A percentile compares a stretch with the other conserved stretches of the same genome.
Conservation (phyloP, 2,888 invertebrate species). For the Agonopterix alstromeriana region DNA sequence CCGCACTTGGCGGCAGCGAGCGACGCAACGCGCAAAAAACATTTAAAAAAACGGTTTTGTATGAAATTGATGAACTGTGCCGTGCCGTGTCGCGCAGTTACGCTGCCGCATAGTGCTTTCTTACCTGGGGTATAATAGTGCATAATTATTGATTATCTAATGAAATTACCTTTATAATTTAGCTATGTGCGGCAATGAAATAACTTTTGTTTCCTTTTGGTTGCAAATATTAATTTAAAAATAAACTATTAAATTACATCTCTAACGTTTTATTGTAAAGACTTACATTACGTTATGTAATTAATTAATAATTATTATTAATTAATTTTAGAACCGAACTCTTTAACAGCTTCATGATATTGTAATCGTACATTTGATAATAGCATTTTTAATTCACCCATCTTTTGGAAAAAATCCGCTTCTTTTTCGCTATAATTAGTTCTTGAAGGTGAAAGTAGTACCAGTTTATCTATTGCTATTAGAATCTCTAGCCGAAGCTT, state of each 20-base stretch:
- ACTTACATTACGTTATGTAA: not conserved
- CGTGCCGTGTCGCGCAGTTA: too few species aligned
- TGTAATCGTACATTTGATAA: conserved; percentile 13
- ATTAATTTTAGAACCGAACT: conserved; percentile 1
- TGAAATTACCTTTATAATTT: too few species aligned
- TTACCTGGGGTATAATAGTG: too few species aligned
- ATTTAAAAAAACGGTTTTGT: too few species aligned
- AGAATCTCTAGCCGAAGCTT: conserved; percentile 18
- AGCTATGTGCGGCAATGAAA: too few species aligned
- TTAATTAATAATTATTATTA: too few species aligned
- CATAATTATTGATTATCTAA: too few species aligned
- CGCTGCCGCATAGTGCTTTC: too few species aligned
- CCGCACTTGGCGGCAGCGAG: too few species aligned
- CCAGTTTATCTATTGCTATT: conserved; percentile 20
- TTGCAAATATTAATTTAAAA: not conserved
- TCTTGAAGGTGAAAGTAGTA: conserved; percentile 4
- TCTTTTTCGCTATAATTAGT: conserved; percentile 4
- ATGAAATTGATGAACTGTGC: too few species aligned
- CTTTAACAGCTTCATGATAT: conserved; percentile 14
- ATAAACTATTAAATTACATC: not conserved
- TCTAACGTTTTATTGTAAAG: not conserved
- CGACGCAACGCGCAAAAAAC: too few species aligned
- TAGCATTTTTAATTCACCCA: conserved; percentile 12
- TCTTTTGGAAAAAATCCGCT: conserved; percentile 11
- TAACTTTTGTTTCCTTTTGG: too few species aligned